Evolutionary conservation across 2,113 vertebrate species (phyloP).

Genomic region (Gymnobelideus leadbeateri): DNA sequence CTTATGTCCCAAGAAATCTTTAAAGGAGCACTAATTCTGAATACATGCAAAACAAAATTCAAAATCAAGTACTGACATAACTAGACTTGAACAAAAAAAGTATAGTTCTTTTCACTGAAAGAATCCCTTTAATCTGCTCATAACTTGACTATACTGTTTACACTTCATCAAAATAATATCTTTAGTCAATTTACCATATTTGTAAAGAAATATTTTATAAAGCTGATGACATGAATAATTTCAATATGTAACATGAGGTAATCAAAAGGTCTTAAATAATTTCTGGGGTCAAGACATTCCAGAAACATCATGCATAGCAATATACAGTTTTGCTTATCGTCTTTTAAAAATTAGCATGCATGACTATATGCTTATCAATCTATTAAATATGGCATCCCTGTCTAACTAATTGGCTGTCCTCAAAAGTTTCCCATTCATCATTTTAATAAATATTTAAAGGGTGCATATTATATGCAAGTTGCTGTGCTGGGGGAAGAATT

Average conservation of each 20-base stretch:
- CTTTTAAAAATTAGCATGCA: not conserved
- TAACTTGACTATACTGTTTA: constrained; percentile 46
- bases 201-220: constrained; percentile 19
- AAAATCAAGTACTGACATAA: constrained; percentile 45
- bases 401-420: not conserved
- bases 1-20: constrained; percentile 30
- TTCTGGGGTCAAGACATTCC: not conserved
- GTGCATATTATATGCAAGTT: not conserved
- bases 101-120: constrained; percentile 35
- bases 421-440: not conserved
- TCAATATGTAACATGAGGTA: constrained; percentile 31
- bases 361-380: not conserved
- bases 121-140: constrained; percentile 44
- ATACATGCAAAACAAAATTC: constrained; percentile 20
- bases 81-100: constrained; percentile 37
- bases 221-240: constrained; percentile 32
- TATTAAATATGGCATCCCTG: not conserved
- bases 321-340: not conserved
- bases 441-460: not conserved
- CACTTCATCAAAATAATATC: constrained; percentile 38
- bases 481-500: not conserved
- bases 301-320: not conserved
- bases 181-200: constrained; percentile 8
- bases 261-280: not conserved
- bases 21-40: constrained; percentile 38